Conservation (phyloP, 1,140 invertebrate genomes). For the Armadillidium nasatum region DNA sequence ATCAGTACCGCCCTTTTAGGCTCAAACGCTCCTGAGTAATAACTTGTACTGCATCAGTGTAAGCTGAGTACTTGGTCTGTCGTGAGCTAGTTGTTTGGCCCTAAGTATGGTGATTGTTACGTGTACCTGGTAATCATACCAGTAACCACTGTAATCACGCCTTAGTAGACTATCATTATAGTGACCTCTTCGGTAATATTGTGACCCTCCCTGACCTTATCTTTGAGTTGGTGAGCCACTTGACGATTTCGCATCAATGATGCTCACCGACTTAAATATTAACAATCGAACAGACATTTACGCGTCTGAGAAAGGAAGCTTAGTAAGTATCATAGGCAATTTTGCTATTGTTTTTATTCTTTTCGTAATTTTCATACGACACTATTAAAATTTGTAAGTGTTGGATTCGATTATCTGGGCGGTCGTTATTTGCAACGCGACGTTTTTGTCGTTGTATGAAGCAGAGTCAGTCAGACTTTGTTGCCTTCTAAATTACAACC, state of each 20-base stretch:
- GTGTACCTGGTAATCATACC: conserved; percentile 43
- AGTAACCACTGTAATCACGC: conserved; percentile 43
- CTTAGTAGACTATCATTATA: conserved; percentile 42
- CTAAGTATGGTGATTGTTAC: conserved; percentile 44
- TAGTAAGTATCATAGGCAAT: conserved; percentile 34
- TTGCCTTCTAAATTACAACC: conserved; percentile 42
- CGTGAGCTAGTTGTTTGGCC: conserved; percentile 42
- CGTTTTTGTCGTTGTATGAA: conserved; percentile 25
- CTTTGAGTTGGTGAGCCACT: conserved; percentile 41
- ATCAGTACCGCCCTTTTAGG: conserved; percentile 31
- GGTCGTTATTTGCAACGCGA: not conserved
- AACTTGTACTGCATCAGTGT: conserved; percentile 42
- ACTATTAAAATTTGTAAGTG: conserved; percentile 3
- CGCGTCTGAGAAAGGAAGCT: conserved; percentile 38
- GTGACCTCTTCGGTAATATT: conserved; percentile 43
- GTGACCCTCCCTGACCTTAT: conserved; percentile 43
- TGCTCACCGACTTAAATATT: conserved; percentile 43
- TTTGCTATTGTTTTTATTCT: not conserved
- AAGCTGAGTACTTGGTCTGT: conserved; percentile 44
- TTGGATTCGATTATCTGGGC: conserved; percentile 20
- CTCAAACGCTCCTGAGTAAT: conserved; percentile 40
- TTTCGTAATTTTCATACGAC: not conserved
- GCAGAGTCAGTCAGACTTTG: too few species aligned
- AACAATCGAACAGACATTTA: conserved; percentile 41
- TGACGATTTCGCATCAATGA: conserved; percentile 43